Conservation (phyloP, 2,113 vertebrate species). For the Prolemur simus region DNA sequence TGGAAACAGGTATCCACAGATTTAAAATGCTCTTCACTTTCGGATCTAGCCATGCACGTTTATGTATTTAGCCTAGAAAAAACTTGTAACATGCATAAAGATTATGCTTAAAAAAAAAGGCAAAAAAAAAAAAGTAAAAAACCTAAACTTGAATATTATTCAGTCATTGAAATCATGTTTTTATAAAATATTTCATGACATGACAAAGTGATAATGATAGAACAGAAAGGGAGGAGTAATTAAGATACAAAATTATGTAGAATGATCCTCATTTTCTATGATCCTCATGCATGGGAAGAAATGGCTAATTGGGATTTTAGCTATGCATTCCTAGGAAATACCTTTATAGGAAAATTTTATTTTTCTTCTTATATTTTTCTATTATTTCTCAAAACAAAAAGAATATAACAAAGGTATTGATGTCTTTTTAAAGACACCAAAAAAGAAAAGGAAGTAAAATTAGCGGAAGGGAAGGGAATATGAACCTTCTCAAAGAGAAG, state of each 20-base stretch:
- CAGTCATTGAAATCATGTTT: neutral
- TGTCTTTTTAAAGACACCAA: neutral
- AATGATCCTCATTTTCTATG: neutral
- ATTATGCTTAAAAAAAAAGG: neutral
- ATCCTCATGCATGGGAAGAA: neutral
- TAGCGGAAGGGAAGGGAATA: neutral
- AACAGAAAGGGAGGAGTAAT: neutral
- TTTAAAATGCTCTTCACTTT: neutral
- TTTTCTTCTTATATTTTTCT: neutral
- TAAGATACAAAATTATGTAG: neutral
- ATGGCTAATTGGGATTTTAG: neutral
- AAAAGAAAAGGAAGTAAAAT: neutral
- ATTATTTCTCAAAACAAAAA: neutral
- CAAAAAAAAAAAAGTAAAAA: neutral
- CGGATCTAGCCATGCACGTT: neutral
- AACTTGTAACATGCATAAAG: neutral
- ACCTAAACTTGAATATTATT: neutral
- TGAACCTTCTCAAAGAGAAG: neutral
- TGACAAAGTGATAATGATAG: neutral
- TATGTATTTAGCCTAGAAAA: neutral
- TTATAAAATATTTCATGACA: neutral
- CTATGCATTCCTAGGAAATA: neutral
- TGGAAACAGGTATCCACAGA: neutral
- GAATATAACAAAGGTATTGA: neutral
- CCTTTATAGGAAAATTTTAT: neutral